Evolutionary conservation across 2,888 invertebrate species (phyloP), one percentile per base, ranked within the genome.

Genomic region (Calameuta filiformis): DNA sequence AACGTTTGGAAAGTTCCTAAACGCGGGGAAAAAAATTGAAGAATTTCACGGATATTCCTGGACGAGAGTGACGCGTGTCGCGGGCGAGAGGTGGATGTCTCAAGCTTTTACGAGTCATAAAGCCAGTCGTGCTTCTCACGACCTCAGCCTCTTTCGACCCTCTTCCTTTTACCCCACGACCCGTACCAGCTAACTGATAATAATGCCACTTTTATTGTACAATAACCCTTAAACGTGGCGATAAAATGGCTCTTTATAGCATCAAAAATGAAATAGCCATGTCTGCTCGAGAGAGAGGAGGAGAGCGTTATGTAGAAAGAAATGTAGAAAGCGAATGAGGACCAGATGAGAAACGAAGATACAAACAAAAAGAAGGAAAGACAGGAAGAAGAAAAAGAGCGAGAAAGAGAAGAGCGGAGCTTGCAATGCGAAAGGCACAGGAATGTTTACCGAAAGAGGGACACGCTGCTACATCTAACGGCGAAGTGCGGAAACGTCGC

Each of bases 141-240:
- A 88, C 83, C 85, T 87, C 83, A 71, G 83, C 69, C 68, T 74
- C 73, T 76, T 35, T 73, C 74, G 75, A n/a, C 75, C 73, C 76
- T 73, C 79, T 77, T 74, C 82, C 75, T 31, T 76, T 35, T 30
- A 23, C 77, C 35, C 75, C 74, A 75, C 69, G 77, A 75, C 86
- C 87, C 83, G 86, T 84, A 82, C 82, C 83, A 80, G 84, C 87
- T 91, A 91, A 91, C 89, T 91, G 91, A 91, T 91, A 91, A 91
- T 91, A 91, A 91, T 89, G 87, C 90, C 88, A 87, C 88, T 90
- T 91, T 91, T 91, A 91, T 91, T 89, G 89, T 91, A 90, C 91
- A 89, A 90, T 91, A 91, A 91, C 90, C 90, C 89, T 91, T 90
- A 90, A 91, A 90, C 88, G 88, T 82, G 85, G 82, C 89, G 88